phyloP scores from a whole-genome alignment of 2,888 invertebrate genomes.

The Chrysomela aeneicollis region DNA sequence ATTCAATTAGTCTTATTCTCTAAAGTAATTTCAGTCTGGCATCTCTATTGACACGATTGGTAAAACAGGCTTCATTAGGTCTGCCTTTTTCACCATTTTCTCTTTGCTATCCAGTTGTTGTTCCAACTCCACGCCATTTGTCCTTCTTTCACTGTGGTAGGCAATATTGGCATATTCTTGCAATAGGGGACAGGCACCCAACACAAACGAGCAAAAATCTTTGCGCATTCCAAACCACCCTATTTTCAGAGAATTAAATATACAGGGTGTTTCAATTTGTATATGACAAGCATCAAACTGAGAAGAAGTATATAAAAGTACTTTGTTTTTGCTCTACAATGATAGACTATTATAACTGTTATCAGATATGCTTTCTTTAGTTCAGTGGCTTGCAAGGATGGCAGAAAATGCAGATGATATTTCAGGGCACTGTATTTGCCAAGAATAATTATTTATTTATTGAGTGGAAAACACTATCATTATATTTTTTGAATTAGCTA shows the following conservation, averaged over 20 bases:
- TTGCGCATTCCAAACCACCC: constrained; percentile 99
- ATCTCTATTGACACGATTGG: constrained; percentile 90
- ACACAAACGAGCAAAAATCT: constrained; percentile 96
- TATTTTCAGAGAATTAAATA: constrained; percentile 55
- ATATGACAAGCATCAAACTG: too few relatives aligned
- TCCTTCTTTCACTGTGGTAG: constrained; percentile 75
- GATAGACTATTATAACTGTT: too few relatives aligned
- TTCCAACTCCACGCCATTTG: constrained; percentile 61
- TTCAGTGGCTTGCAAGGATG: too few relatives aligned
- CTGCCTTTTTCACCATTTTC: constrained; percentile 75
- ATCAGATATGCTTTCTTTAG: too few relatives aligned
- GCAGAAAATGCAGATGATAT: too few relatives aligned
- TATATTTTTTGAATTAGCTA: too few relatives aligned
- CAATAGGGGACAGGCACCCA: constrained; percentile 91
- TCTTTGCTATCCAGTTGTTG: constrained; percentile 65
- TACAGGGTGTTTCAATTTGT: too few relatives aligned
- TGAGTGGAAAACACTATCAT: too few relatives aligned
- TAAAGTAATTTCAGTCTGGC: constrained; percentile 75
- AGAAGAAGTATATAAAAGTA: too few relatives aligned
- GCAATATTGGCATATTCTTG: constrained; percentile 99
- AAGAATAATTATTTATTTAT: too few relatives aligned
- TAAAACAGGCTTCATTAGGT: constrained; percentile 84
- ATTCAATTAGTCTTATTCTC: neutral
- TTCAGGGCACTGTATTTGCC: too few relatives aligned
- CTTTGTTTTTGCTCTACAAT: too few relatives aligned